phyloP scores from a whole-genome alignment of 1,140 invertebrate species.

The Gyrodactylus salaris region DNA sequence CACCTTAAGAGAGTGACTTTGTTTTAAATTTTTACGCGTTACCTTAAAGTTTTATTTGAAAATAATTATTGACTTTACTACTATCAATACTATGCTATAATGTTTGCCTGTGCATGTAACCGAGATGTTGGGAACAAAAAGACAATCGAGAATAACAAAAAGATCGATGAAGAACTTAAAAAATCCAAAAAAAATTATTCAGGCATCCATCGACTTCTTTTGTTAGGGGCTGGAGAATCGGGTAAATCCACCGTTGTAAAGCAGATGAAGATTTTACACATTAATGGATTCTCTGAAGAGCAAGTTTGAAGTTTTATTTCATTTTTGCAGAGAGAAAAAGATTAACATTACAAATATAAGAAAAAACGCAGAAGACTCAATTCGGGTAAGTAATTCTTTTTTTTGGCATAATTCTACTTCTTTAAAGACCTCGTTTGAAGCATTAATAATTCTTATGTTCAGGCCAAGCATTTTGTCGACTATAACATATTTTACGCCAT shows the following conservation, averaged over 20 bases:
- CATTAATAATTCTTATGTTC: too few relatives aligned
- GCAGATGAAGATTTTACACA: constrained; percentile 97
- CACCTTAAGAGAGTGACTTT: not conserved
- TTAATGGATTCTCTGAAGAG: constrained; percentile 73
- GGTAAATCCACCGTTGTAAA: constrained; percentile 98
- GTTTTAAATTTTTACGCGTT: too few relatives aligned
- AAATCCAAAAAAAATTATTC: not conserved
- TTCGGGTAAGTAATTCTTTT: constrained; percentile 11
- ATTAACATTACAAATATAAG: constrained; percentile 14
- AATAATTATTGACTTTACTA: too few relatives aligned
- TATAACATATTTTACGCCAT: too few relatives aligned
- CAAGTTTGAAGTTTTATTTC: constrained; percentile 1
- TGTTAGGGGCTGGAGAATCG: constrained; percentile 27
- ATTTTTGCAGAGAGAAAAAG: constrained; percentile 12
- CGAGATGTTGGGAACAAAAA: not conserved
- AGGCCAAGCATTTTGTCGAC: too few relatives aligned
- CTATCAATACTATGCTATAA: too few relatives aligned
- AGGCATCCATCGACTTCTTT: constrained; percentile 1
- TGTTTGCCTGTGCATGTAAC: not conserved
- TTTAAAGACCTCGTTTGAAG: too few relatives aligned
- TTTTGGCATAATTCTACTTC: constrained; percentile 4
- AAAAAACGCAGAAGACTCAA: constrained; percentile 14
- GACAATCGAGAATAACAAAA: not conserved
- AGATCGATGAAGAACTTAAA: constrained; percentile 4
- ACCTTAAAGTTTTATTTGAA: too few relatives aligned